Conservation (phyloP, 2,113 vertebrate species). For the Limanda limanda region DNA sequence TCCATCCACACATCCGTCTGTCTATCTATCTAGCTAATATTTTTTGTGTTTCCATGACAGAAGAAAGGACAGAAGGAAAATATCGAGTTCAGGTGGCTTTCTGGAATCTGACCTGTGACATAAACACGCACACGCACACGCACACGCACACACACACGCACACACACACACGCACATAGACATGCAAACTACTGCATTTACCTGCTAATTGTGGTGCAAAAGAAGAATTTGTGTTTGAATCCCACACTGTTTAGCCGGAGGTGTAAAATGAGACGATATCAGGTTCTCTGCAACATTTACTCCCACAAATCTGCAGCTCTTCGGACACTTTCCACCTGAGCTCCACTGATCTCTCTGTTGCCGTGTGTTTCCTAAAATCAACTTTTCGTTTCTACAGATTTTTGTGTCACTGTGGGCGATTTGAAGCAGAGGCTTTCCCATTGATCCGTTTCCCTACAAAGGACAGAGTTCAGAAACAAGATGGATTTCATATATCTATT, state of each 20-base stretch:
- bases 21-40: too few species aligned
- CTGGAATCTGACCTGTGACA: too few species aligned
- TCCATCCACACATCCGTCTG: too few species aligned
- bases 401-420: constrained; percentile 69
- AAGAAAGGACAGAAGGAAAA: too few species aligned
- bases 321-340: background rate
- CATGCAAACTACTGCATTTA: background rate
- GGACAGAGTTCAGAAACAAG: constrained; percentile 78
- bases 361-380: background rate
- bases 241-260: background rate
- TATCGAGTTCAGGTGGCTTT: too few species aligned
- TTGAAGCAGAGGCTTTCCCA: constrained; percentile 67
- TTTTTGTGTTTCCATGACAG: too few species aligned
- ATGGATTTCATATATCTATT: constrained; percentile 84
- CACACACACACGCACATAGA: too few species aligned
- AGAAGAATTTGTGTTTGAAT: background rate
- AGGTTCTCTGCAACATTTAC: background rate
- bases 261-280: background rate
- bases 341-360: background rate
- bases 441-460: constrained; percentile 77
- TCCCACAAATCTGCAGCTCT: background rate
- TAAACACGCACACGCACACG: too few species aligned
- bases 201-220: background rate
- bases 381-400: constrained; percentile 44
- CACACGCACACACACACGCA: too few species aligned